Evolutionary conservation across 2,113 vertebrate species (phyloP).

Genomic region (Bucco capensis): DNA sequence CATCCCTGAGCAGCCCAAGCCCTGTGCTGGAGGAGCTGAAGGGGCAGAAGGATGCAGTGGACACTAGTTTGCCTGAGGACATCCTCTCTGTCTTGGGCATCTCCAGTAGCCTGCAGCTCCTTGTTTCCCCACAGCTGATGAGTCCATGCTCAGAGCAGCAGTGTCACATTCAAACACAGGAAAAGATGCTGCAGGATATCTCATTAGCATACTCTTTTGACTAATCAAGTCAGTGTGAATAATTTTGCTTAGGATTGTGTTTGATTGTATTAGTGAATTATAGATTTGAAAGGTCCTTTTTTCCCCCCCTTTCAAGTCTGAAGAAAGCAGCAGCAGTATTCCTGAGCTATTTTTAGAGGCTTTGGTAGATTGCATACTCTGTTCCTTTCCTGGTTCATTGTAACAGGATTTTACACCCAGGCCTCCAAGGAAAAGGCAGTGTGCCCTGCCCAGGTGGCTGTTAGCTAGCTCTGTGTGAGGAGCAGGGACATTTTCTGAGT

Average conservation of each 20-base stretch:
- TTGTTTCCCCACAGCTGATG: background rate
- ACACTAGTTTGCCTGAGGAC: background rate
- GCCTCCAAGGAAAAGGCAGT: background rate
- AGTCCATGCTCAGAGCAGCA: background rate
- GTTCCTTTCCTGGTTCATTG: background rate
- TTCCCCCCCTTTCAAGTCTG: background rate
- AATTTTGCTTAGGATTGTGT: background rate
- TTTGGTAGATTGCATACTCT: background rate
- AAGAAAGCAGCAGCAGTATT: background rate
- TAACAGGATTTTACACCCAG: background rate
- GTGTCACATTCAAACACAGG: background rate
- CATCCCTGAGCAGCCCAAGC: background rate
- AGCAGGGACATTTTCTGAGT: background rate
- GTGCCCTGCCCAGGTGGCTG: background rate
- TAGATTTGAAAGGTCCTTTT: background rate
- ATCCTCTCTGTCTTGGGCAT: rapidly evolving
- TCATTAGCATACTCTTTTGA: background rate
- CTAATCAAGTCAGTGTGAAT: slow-evolving; percentile 14
- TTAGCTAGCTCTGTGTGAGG: background rate
- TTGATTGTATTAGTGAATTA: slow-evolving; percentile 28
- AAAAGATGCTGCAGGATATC: background rate
- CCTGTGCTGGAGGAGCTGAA: background rate
- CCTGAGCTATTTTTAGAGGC: background rate
- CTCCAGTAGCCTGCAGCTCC: background rate
- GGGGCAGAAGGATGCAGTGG: background rate